Base-by-base conservation (phyloP, 2,113 vertebrate species). In the Microtus montanus region DNA sequence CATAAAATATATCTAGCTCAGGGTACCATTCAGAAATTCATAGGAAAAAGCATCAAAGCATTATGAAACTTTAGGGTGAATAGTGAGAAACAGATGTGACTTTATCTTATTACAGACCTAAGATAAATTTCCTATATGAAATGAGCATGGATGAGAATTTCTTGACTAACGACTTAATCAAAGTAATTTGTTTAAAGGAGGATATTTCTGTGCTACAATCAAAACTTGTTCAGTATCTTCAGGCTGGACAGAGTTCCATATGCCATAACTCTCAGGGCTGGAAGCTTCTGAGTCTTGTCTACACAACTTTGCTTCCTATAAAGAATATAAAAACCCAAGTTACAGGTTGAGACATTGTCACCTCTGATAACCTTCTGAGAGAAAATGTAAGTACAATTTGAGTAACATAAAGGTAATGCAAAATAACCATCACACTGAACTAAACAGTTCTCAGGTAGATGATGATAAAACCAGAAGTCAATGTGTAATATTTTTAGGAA, bases 51-150 rank as follows among this genome's bases (percentile, higher is more conserved):
- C 73, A 49, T 68, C 22, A n/a, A 80, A 94, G 63, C 17, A 33
- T 89, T 82, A 58, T 73, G 49, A 89, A 71, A 95, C 26, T 83
- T 90, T 93, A 68, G 41, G 68, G 77, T 78, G 30, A 94, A 11
- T 74, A 80, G 68, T 91, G 78, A 84, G 95, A 96, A 78, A 44
- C 83, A 93, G 70, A 92, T 95, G 47, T 95, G n/a, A 49, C 44
- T 41, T 95, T 87, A 94, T 78, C 79, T 90, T 85, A 86, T 68
- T 94, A 58, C 77, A 92, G 77, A 70, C 49, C 77, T 54, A 94
- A 90, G 70, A 93, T 96, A 66, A 49, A 92, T 41, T 84, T 24
- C 58, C 35, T 94, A 54, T 82, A 74, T 89, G 47, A 94, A 97
- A 82, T 61, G 90, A 94, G 15, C 8, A 38, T 7, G 20, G 58